These are phyloP conservation scores for Tillus elongatus DNA, from an alignment of 2,888 invertebrate genomes.

Conservation along the genomic window DNA sequence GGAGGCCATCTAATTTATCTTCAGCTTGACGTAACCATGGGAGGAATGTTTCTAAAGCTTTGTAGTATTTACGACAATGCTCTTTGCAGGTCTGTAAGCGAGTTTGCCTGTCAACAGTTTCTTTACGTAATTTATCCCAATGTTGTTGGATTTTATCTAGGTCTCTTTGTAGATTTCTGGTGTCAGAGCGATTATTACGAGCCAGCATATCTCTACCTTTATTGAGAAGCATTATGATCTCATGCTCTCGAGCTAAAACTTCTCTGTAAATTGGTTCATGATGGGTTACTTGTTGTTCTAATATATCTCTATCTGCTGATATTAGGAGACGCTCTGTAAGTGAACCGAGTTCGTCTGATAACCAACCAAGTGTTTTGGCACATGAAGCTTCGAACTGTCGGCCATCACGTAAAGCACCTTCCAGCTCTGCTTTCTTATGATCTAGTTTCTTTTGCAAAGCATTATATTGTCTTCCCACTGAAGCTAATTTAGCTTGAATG, in stretches of 20 bases:
- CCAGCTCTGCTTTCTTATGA: slow-evolving; percentile 82
- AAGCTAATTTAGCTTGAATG: slow-evolving; percentile 78
- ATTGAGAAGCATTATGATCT: slow-evolving; percentile 87
- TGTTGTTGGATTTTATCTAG: slow-evolving; percentile 81
- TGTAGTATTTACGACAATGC: slow-evolving; percentile 83
- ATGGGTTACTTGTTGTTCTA: slow-evolving; percentile 79
- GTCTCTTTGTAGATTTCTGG: slow-evolving; percentile 61
- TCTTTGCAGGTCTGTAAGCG: slow-evolving; percentile 84
- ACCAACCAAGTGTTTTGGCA: slow-evolving; percentile 82
- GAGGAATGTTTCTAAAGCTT: slow-evolving; percentile 73
- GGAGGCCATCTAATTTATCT: slow-evolving; percentile 68
- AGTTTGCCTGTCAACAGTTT: slow-evolving; percentile 78
- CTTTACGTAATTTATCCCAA: slow-evolving; percentile 86
- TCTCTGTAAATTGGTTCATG: slow-evolving; percentile 86
- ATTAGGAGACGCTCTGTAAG: slow-evolving; percentile 70
- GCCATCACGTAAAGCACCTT: slow-evolving; percentile 66
- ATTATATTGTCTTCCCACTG: slow-evolving; percentile 79
- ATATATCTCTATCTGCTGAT: slow-evolving; percentile 73
- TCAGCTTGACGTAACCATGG: slow-evolving; percentile 86
- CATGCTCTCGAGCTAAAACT: slow-evolving; percentile 81
- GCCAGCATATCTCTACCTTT: slow-evolving; percentile 69
- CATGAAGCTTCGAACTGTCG: slow-evolving; percentile 85
- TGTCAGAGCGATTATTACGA: slow-evolving; percentile 42
- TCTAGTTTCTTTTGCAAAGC: slow-evolving; percentile 84
- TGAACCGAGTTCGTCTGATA: slow-evolving; percentile 68